Evolutionary conservation across 2,888 invertebrate genomes (phyloP).

Genomic region (Meiosimyza decipiens): DNA sequence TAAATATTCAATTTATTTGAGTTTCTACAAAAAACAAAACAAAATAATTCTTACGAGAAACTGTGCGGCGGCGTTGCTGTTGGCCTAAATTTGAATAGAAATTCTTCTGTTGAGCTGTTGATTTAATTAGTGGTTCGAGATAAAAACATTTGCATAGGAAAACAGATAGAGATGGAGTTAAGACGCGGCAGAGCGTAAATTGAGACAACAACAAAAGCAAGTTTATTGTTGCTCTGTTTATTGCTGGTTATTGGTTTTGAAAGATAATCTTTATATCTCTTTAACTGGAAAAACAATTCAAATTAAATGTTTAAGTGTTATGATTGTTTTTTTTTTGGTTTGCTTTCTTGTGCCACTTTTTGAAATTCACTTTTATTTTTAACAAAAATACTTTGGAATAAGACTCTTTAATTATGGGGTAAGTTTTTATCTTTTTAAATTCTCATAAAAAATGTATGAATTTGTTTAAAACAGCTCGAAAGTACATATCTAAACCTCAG

Average conservation of each 20-base stretch:
- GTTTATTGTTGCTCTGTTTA: background rate
- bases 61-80: background rate
- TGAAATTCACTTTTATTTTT: slow-evolving; percentile 1
- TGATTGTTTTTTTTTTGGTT: background rate
- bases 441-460: too few species aligned
- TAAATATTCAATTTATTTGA: background rate
- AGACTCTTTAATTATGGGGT: background rate
- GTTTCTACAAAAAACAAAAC: slow-evolving; percentile 16
- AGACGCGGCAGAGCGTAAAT: background rate
- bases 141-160: too few species aligned
- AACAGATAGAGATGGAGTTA: too few species aligned
- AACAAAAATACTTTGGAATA: background rate
- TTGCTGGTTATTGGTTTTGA: background rate
- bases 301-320: background rate
- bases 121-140: too few species aligned
- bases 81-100: slow-evolving; percentile 19
- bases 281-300: slow-evolving; percentile 11
- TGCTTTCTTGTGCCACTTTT: background rate
- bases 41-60: slow-evolving; percentile 1
- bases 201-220: slow-evolving; percentile 10
- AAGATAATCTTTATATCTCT: slow-evolving; percentile 1
- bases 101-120: background rate
- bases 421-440: background rate
- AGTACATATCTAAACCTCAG: too few species aligned
- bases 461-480: too few species aligned